Evolutionary conservation across 2,113 vertebrate species (phyloP).

Genomic region (Chionis minor): DNA sequence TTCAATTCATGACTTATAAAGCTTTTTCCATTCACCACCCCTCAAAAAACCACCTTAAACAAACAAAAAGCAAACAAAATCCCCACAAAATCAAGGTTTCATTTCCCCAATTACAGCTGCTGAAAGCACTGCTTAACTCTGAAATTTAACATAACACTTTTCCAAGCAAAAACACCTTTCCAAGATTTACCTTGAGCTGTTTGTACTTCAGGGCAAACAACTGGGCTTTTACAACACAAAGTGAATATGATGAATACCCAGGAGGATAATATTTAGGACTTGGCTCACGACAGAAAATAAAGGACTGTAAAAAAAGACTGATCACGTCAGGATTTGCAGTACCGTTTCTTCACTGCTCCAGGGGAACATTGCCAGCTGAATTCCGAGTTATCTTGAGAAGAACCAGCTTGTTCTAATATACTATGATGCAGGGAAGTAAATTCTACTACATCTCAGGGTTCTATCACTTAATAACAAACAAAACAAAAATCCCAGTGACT

Average conservation of each 20-base stretch:
- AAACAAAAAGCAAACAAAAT: neutral
- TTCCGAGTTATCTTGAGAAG: neutral
- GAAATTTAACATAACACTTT: neutral
- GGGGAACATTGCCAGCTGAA: neutral
- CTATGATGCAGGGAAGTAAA: neutral
- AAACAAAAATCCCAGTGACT: neutral
- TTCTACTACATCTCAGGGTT: neutral
- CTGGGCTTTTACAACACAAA: neutral
- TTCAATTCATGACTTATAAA: neutral
- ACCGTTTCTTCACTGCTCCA: neutral
- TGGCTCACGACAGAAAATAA: neutral
- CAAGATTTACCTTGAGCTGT: neutral
- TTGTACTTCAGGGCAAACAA: neutral
- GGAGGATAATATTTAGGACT: neutral
- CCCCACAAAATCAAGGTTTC: neutral
- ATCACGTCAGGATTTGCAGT: neutral
- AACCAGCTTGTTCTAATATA: neutral
- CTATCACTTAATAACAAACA: neutral
- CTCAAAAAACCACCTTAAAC: neutral
- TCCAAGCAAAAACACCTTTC: neutral
- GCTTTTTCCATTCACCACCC: neutral
- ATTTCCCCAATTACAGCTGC: neutral
- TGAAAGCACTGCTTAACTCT: neutral
- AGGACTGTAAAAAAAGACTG: neutral
- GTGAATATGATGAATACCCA: neutral